Conservation (phyloP, 2,888 invertebrate genomes). For the Lithophane semibrunnea region DNA sequence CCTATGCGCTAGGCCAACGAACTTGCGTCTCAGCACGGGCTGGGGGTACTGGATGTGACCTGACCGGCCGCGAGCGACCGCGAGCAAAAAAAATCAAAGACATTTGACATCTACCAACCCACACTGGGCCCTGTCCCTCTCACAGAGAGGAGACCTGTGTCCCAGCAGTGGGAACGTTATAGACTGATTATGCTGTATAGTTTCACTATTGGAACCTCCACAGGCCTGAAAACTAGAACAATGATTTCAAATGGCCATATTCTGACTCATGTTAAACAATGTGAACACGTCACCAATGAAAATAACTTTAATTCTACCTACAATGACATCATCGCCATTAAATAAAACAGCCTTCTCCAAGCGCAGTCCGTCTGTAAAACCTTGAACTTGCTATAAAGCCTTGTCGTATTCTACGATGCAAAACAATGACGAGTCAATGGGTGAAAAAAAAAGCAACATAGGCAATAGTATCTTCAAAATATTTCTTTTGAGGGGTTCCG, state of each 20-base stretch:
- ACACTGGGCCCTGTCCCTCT: too few relatives aligned
- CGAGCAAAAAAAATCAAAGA: too few relatives aligned
- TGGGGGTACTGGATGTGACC: too few relatives aligned
- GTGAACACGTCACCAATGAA: neutral
- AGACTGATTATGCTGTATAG: too few relatives aligned
- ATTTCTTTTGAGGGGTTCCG: too few relatives aligned
- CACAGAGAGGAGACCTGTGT: too few relatives aligned
- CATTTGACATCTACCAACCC: too few relatives aligned
- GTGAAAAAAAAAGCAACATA: neutral
- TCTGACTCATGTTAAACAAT: slow-evolving; percentile 17
- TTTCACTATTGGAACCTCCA: neutral
- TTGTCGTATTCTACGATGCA: neutral
- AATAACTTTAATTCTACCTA: neutral
- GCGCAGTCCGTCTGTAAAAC: neutral
- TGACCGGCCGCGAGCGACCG: too few relatives aligned
- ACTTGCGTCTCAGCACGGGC: too few relatives aligned
- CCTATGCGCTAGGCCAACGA: too few relatives aligned
- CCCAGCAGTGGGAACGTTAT: too few relatives aligned
- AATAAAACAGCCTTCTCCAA: neutral
- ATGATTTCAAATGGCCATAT: neutral
- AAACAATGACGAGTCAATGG: neutral
- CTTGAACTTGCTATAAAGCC: neutral
- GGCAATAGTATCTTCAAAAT: too few relatives aligned
- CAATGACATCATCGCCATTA: slow-evolving; percentile 11
- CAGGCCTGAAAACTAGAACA: neutral